Conservation (phyloP, 2,113 vertebrate species). For the Empidonax alnorum region DNA sequence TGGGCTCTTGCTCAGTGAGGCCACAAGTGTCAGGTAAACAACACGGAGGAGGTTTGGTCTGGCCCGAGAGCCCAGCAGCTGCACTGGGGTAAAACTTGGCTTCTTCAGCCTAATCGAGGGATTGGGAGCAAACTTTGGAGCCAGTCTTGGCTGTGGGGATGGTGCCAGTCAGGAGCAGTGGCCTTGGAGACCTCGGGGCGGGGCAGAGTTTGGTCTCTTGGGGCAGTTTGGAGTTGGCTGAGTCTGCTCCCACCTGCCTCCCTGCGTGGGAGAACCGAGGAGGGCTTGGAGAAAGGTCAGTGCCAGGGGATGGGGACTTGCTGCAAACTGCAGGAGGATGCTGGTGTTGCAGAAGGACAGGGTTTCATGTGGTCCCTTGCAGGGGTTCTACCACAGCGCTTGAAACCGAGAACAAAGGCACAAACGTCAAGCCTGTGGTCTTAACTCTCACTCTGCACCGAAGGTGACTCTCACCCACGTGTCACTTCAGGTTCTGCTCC, state of each 20-base stretch:
- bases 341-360: rapidly evolving
- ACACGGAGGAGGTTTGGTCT: background rate
- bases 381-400: background rate
- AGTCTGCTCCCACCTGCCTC: background rate
- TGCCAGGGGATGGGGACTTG: background rate
- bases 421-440: background rate
- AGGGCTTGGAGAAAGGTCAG: background rate
- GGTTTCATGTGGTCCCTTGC: rapidly evolving
- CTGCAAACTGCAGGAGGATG: background rate
- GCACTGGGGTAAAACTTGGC: background rate
- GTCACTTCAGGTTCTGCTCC: background rate
- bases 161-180: background rate
- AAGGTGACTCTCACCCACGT: background rate
- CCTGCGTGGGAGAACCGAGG: background rate
- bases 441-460: background rate
- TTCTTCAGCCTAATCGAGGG: background rate
- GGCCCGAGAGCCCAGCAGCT: background rate
- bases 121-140: background rate
- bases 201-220: background rate
- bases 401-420: background rate
- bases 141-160: background rate
- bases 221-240: background rate
- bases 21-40: background rate
- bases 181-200: background rate
- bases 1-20: background rate